Evolutionary conservation across 2,888 invertebrate genomes (phyloP).

Genomic region (Drosophila neotestacea): DNA sequence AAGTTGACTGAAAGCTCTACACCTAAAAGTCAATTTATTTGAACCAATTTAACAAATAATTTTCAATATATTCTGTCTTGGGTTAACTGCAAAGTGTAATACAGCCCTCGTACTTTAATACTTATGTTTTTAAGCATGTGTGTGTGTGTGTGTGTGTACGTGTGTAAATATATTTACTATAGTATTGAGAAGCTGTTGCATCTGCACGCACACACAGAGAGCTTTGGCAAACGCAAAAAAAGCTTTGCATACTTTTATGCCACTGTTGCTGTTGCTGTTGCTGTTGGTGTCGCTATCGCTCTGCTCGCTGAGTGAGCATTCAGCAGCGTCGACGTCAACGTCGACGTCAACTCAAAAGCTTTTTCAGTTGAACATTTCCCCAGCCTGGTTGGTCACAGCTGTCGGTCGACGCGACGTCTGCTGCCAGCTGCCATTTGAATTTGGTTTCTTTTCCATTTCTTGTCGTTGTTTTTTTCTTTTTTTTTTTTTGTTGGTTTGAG

Average conservation of each 20-base stretch:
- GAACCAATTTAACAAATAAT: neutral
- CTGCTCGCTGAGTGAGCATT: slow-evolving; percentile 7
- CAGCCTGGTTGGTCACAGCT: slow-evolving; percentile 44
- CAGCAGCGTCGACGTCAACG: slow-evolving; percentile 7
- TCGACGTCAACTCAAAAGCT: slow-evolving; percentile 25
- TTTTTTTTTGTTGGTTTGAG: slow-evolving; percentile 1
- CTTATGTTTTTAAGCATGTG: neutral
- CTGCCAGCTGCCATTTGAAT: slow-evolving; percentile 27
- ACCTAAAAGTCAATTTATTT: no score
- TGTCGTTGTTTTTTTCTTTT: neutral
- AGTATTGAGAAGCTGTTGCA: slow-evolving; percentile 57
- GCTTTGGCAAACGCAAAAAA: slow-evolving; percentile 37
- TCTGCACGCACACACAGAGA: slow-evolving; percentile 35
- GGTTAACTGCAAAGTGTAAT: no score
- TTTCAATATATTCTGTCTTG: neutral
- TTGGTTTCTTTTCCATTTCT: slow-evolving; percentile 12
- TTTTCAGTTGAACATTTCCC: slow-evolving; percentile 34
- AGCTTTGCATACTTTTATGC: slow-evolving; percentile 51
- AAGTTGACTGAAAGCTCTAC: no score
- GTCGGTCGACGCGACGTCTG: slow-evolving; percentile 24
- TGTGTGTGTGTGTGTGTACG: neutral
- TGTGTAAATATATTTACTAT: no score
- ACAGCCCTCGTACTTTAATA: neutral
- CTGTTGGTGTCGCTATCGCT: slow-evolving; percentile 1
- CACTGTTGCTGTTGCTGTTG: neutral